Base-by-base conservation (phyloP, 2,113 vertebrate genomes). In the Hirundichthys speculiger region DNA sequence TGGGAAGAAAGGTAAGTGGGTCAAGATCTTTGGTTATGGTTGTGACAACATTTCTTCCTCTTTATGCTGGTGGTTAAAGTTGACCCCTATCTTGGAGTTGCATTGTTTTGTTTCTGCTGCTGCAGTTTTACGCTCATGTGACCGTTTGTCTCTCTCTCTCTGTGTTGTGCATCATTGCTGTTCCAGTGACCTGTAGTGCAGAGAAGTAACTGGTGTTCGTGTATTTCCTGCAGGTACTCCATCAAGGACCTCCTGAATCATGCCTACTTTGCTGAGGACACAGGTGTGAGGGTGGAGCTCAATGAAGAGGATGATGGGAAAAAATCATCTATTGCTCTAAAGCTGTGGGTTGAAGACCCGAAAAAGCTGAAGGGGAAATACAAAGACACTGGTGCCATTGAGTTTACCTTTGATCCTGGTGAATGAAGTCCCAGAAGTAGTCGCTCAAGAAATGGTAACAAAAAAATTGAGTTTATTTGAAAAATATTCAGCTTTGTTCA, bases 331-430 rank as follows among this genome's bases (percentile, higher is more conserved):
- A 99, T 99, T 55, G 98, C 96, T 69, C 92, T 99, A 78, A 94
- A 97, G 90, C 94, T 99, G 77, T 99, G 97, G 96, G 96, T 99
- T 8, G 97, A 99, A 89, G 97, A 99, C 87, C 92, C 96, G 69
- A 98, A 97, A 90, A 99, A 98, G 82, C 89, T 99, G 69, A 99
- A 99, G 88, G 97, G 96, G 77, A 99, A 99, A 80, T 98, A 98
- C 90, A 98, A 97, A 92, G 98, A 99, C 91, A 95, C 95, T 3
- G 98, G 96, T 52, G 96, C 95, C 88, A 98, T 99, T 75, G 98
- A 99, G 84, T 99, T 99, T 88, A 96, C 95, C 80, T 99, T 97
- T 68, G 94, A 98, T n/a, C 87, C 85, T 99, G 83, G 93, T 94
- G 83, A 96, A 93, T 63, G 98, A 99, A 87, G 94, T 95, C 22